A percentile compares a stretch with the other conserved stretches of the same genome.
Conservation (phyloP, 2,888 invertebrate species). For the Tipula confusa region DNA sequence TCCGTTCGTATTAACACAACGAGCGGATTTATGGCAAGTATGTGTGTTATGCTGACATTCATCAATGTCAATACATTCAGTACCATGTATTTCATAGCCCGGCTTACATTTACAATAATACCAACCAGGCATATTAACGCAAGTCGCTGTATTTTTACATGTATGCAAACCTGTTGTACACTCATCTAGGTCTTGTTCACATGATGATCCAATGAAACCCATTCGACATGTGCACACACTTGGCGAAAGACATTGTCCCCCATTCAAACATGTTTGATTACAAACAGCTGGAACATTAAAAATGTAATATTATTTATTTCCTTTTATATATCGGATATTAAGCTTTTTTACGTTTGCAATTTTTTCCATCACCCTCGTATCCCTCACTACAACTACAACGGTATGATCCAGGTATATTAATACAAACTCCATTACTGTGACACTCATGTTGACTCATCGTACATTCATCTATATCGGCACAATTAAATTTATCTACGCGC, state of each 20-base stretch:
- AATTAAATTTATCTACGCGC: constrained; percentile 72
- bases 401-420: constrained; percentile 78
- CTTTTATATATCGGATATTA: not conserved
- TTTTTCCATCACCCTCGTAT: constrained; percentile 72
- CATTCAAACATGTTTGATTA: constrained; percentile 74
- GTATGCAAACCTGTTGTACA: constrained; percentile 65
- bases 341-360: constrained; percentile 65
- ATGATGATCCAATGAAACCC: constrained; percentile 76
- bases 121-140: constrained; percentile 86
- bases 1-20: constrained; percentile 75
- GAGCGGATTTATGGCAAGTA: constrained; percentile 74
- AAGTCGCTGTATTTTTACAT: constrained; percentile 71
- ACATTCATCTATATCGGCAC: constrained; percentile 78
- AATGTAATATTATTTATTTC: not conserved
- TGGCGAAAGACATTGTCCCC: constrained; percentile 73
- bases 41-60: constrained; percentile 73
- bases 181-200: constrained; percentile 84
- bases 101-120: constrained; percentile 81
- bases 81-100: constrained; percentile 64
- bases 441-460: constrained; percentile 66
- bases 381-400: constrained; percentile 68
- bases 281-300: constrained; percentile 63
- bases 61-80: constrained; percentile 64
- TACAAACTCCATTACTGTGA: constrained; percentile 70
- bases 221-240: constrained; percentile 73